These are phyloP conservation scores for Pseudococcus jackbeardsleyi DNA, from an alignment of 2,888 invertebrate species.

Conservation along the genomic window DNA sequence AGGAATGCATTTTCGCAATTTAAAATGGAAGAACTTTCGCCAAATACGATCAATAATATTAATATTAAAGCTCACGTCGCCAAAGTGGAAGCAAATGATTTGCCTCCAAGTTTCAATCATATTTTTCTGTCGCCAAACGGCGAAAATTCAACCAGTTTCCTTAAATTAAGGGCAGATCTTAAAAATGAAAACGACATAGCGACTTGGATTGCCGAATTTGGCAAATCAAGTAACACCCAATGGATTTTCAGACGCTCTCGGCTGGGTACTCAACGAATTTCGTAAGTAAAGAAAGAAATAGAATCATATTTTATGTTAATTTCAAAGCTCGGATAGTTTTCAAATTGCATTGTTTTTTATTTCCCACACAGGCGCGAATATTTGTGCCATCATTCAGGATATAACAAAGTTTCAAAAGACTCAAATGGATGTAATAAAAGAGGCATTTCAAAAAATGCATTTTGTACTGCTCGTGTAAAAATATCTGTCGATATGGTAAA, in stretches of 20 bases:
- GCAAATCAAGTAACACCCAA: background rate
- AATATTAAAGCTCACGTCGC: too few species aligned
- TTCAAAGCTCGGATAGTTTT: background rate
- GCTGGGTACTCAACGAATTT: background rate
- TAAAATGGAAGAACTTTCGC: too few species aligned
- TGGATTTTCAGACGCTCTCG: background rate
- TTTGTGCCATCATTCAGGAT: background rate
- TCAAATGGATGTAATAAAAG: conserved; percentile 30
- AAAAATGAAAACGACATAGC: background rate
- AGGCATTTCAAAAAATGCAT: conserved; percentile 54
- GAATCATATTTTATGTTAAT: too few species aligned
- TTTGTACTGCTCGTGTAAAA: conserved; percentile 12
- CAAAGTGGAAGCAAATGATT: too few species aligned
- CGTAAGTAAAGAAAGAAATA: background rate
- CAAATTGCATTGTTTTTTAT: background rate
- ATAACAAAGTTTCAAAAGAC: background rate
- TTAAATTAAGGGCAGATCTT: background rate
- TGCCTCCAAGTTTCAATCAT: too few species aligned
- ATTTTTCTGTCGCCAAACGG: too few species aligned
- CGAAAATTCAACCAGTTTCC: too few species aligned
- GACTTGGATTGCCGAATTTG: background rate
- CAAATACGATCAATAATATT: too few species aligned
- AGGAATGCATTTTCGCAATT: too few species aligned
- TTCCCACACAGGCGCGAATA: background rate
- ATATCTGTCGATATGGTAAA: background rate